Base-by-base conservation (phyloP, 2,113 vertebrate genomes). In the Aleadryas rufinucha region DNA sequence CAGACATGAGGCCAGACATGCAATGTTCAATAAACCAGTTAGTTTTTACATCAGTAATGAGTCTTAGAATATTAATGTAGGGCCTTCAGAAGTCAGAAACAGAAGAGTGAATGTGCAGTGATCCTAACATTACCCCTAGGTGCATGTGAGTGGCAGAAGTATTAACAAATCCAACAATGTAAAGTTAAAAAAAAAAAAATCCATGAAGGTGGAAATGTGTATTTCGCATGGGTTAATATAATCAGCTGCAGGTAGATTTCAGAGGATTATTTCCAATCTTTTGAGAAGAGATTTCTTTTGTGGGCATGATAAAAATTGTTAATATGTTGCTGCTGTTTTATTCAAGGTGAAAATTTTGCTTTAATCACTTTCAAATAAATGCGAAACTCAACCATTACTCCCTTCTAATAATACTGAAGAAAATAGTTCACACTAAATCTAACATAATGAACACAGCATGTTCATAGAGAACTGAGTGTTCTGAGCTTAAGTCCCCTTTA, bases 321-420 rank as follows among this genome's bases (percentile, higher is more conserved):
- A 98, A 93, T 96, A 60, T 90, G 89, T 95, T 97, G 71, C 84
- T 95, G 52, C 84, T 94, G 65, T 80, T 97, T 97, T 94, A 97
- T 97, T 96, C 94, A 97, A 97, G 82, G 95, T 96, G 91, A 97
- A 98, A 98, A 96, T 97, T 97, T 96, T 76, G 95, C 93, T 97
- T 98, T 95, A 97, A 97, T 98, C 87, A 93, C 88, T 98, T 97
- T 97, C 91, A 97, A 96, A 94, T 97, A 97, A 96, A 97, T 94
- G 83, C 70, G 75, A 96, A 95, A 83, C 90, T 97, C 89, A 94
- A 47, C 96, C 89, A 76, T 96, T 77, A 82, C 96, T 86, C 87
- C 70, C 71, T 96, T 97, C 97, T 97, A 98, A 97, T 97, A 95
- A 96, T 82, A 88, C 87, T 95, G 89, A 97, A 90, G 97, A 97